Evolutionary conservation across 2,888 invertebrate genomes (phyloP), one percentile per base, ranked within the genome.

Genomic region (Laspeyria flexula): DNA sequence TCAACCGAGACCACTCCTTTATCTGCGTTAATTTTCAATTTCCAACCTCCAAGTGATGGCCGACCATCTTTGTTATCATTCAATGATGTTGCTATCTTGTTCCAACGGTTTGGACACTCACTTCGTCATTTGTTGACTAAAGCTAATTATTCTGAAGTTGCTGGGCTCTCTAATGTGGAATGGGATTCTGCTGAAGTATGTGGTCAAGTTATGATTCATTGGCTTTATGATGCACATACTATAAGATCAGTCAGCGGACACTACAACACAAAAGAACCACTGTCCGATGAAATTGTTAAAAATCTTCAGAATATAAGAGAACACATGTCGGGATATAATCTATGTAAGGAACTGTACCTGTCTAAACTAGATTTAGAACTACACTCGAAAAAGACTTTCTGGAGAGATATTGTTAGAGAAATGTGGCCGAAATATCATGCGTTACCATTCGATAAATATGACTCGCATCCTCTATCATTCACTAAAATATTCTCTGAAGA

Each of bases 131-230:
- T 99, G 59, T 88, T 99, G 25, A 97, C 97, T 0, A 95, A 94
- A 74, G 95, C 96, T 0, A 95, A 96, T 11, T 97, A 97, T 83
- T 94, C 96, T 0, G 97, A 98, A 81, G 94, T 98, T 0, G 95
- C 97, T 1, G 98, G 98, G 0, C 87, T 96, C 15, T 95, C 96
- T 0, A 97, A 97, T 80, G 94, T 99, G 0, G 99, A 99, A 90
- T 98, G 98, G 97, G 99, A 99, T 85, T 96, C 97, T 0, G 95
- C 96, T 0, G 96, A 96, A 77, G 94, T 98, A 0, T 95, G 96
- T 55, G 96, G 97, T 0, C 94, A 96, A 69, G 96, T 99, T 45
- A 94, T 99, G 94, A 93, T 94, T 0, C 95, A 96, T 77, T 97
- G 97, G 95, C 85, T 97, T 5, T 95, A 95, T 60, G 95, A 96